These are phyloP conservation scores for Lepidocyrtoides sp. DNA, from an alignment of 2,888 invertebrate genomes.

Conservation along the genomic window DNA sequence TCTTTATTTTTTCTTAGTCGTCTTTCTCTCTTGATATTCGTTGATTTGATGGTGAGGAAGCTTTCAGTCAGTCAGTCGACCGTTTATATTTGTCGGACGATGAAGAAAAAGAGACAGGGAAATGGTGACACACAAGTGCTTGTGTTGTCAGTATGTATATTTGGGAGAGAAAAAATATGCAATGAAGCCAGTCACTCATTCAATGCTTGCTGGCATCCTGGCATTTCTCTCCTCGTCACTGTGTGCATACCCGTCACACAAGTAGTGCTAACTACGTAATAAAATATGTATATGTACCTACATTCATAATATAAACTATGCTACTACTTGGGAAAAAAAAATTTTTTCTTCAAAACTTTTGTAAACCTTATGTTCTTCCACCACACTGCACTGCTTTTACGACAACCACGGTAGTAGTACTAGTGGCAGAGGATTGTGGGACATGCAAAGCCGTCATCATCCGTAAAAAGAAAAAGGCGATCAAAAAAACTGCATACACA, in stretches of 20 bases:
- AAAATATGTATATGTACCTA: background rate
- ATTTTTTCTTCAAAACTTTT: slow-evolving; percentile 22
- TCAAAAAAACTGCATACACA: background rate
- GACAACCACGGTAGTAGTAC: background rate
- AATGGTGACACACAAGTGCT: slow-evolving; percentile 80
- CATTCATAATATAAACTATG: no score
- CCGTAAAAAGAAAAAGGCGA: slow-evolving; percentile 35
- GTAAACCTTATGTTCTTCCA: background rate
- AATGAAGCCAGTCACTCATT: slow-evolving; percentile 67
- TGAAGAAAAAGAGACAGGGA: slow-evolving; percentile 59
- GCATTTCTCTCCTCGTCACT: slow-evolving; percentile 44
- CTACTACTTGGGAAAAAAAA: slow-evolving; percentile 3
- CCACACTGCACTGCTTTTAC: background rate
- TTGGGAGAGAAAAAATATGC: slow-evolving; percentile 32
- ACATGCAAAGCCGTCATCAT: slow-evolving; percentile 40
- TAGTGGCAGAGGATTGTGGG: slow-evolving; percentile 5
- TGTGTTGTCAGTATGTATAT: slow-evolving; percentile 55
- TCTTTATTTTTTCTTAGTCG: no score
- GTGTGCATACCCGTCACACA: background rate
- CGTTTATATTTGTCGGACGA: slow-evolving; percentile 73
- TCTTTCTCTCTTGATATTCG: slow-evolving; percentile 29
- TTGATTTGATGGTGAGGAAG: slow-evolving; percentile 67
- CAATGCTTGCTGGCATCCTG: slow-evolving; percentile 30
- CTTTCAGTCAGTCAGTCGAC: slow-evolving; percentile 75
- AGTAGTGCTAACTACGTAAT: background rate